Conservation (phyloP, 2,797 vertebrate species). For the Oophaga sylvatica region DNA sequence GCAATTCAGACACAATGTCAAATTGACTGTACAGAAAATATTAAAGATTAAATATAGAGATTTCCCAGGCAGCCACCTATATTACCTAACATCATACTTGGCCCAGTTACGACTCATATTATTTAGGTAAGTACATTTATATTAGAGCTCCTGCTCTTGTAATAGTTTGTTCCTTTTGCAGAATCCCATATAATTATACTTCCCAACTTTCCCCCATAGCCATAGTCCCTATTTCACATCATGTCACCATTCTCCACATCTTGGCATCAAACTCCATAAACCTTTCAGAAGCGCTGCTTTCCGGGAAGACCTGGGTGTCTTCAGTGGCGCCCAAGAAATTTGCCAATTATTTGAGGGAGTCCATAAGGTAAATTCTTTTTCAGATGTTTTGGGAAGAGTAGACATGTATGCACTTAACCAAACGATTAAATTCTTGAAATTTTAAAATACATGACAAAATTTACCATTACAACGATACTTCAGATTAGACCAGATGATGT, state of each 20-base stretch:
- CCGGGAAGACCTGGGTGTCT: too few relatives aligned
- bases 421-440: neutral
- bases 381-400: neutral
- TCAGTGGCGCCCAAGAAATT: too few relatives aligned
- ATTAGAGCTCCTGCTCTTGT: too few relatives aligned
- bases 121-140: neutral
- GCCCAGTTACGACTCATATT: neutral
- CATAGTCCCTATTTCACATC: too few relatives aligned
- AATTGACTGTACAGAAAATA: neutral
- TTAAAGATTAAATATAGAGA: neutral
- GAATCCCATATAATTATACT: neutral
- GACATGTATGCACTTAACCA: too few relatives aligned
- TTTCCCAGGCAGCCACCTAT: too few relatives aligned
- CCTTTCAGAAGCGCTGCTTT: too few relatives aligned
- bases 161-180: neutral
- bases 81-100: neutral
- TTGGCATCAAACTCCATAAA: too few relatives aligned
- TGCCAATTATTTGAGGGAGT: too few relatives aligned
- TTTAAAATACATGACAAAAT: rapidly evolving
- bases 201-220: too few relatives aligned
- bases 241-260: too few relatives aligned
- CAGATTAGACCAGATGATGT: constrained; percentile 99
- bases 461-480: constrained; percentile 98
- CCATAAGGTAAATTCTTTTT: neutral
- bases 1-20: neutral